Percentiles rank a stretch among this genome's conserved stretches.
phyloP scores from a whole-genome alignment of 1,140 invertebrate species.

The Calliopsis andreniformis region DNA sequence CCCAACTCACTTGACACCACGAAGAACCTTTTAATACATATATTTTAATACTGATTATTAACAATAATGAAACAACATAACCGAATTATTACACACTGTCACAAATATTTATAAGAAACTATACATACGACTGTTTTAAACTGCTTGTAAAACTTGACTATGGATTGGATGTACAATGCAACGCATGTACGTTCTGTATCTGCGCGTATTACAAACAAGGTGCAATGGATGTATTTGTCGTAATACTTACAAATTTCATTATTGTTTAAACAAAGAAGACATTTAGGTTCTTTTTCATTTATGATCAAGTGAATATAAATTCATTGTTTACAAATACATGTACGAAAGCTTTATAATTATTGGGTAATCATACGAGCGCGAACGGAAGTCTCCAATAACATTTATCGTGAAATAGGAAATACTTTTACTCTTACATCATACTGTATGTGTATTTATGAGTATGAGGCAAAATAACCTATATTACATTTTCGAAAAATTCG shows the following conservation, averaged over 20 bases:
- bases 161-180: not conserved
- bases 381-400: not conserved
- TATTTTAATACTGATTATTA: slow-evolving; percentile 1
- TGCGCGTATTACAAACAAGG: slow-evolving; percentile 28
- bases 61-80: not conserved
- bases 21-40: not conserved
- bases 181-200: not conserved
- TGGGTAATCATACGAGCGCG: not conserved
- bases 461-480: too few relatives aligned
- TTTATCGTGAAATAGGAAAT: not conserved
- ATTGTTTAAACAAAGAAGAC: not conserved
- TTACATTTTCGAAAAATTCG: too few relatives aligned
- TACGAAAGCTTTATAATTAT: not conserved
- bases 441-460: not conserved
- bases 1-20: not conserved
- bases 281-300: slow-evolving; percentile 10
- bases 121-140: not conserved
- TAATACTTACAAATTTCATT: not conserved
- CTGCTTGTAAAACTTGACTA: not conserved
- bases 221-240: too few relatives aligned
- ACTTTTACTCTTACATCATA: not conserved
- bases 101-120: not conserved
- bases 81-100: not conserved
- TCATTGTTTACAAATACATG: not conserved
- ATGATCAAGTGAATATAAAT: not conserved